Evolutionary conservation across 2,797 vertebrate species (phyloP).

Genomic region (Harpagifer antarcticus): DNA sequence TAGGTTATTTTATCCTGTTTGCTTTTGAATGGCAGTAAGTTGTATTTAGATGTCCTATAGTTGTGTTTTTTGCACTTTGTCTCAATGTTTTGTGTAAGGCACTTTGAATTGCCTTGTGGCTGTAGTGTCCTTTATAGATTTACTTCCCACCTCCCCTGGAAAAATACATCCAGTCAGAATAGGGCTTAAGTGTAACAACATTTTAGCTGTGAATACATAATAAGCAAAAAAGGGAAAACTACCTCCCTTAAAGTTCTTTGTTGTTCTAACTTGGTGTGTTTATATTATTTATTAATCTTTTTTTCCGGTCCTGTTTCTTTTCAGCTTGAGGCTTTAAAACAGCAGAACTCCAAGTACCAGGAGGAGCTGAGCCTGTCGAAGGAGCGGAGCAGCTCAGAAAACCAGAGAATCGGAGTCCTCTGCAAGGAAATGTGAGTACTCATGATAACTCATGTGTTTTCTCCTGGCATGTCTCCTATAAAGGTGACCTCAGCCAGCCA

Average conservation of each 20-base stretch:
- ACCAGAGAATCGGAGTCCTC: slow-evolving; percentile 88
- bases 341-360: slow-evolving; percentile 90
- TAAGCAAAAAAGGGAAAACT: background rate
- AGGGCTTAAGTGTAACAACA: background rate
- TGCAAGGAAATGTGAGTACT: slow-evolving; percentile 93
- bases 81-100: too few species aligned
- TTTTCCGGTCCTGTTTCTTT: slow-evolving; percentile 13
- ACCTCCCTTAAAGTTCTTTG: background rate
- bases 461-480: slow-evolving; percentile 19
- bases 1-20: too few species aligned
- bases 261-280: background rate
- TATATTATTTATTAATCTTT: too few species aligned
- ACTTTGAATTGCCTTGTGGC: too few species aligned
- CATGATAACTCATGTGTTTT: slow-evolving; percentile 27
- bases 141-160: background rate
- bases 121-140: too few species aligned
- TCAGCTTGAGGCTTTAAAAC: slow-evolving; percentile 91
- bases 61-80: too few species aligned
- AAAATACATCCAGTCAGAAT: background rate
- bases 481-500: slow-evolving; percentile 28
- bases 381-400: slow-evolving; percentile 88
- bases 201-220: background rate
- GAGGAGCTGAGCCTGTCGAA: slow-evolving; percentile 89
- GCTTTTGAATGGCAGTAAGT: too few species aligned
- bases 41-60: too few species aligned